phyloP scores from a whole-genome alignment of 1,140 invertebrate genomes.

The Lethrus apterus region DNA sequence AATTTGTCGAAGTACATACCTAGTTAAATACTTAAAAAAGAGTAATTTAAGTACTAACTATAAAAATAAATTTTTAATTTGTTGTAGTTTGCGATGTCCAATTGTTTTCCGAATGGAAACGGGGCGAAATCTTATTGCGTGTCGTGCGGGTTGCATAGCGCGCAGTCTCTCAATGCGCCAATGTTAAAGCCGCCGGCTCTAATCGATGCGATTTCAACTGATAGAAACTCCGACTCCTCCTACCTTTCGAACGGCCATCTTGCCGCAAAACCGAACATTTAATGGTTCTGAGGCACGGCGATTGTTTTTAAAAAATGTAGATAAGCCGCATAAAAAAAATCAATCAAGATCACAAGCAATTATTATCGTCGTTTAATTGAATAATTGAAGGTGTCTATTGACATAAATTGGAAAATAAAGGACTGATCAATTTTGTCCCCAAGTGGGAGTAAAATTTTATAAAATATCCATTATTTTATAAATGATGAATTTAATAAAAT shows the following conservation, averaged over 20 bases:
- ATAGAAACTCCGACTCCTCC: slow-evolving; percentile 17
- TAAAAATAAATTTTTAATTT: not conserved
- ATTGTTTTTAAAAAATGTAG: not conserved
- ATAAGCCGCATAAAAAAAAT: not conserved
- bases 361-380: not conserved
- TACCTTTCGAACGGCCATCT: slow-evolving; percentile 18
- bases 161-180: slow-evolving; percentile 8
- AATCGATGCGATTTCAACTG: slow-evolving; percentile 11
- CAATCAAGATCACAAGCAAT: not conserved
- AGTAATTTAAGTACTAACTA: no score
- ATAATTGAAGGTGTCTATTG: not conserved
- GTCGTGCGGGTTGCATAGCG: slow-evolving; percentile 11
- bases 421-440: no score
- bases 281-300: not conserved
- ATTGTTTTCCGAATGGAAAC: not conserved
- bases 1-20: no score
- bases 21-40: no score
- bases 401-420: not conserved
- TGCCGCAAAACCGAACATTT: slow-evolving; percentile 9
- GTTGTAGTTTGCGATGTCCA: not conserved
- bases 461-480: not conserved
- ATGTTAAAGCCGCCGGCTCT: slow-evolving; percentile 3
- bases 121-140: not conserved
- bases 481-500: not conserved
- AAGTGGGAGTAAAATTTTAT: not conserved